phyloP scores from a whole-genome alignment of 2,888 invertebrate species.

The Rotaria sp. region DNA sequence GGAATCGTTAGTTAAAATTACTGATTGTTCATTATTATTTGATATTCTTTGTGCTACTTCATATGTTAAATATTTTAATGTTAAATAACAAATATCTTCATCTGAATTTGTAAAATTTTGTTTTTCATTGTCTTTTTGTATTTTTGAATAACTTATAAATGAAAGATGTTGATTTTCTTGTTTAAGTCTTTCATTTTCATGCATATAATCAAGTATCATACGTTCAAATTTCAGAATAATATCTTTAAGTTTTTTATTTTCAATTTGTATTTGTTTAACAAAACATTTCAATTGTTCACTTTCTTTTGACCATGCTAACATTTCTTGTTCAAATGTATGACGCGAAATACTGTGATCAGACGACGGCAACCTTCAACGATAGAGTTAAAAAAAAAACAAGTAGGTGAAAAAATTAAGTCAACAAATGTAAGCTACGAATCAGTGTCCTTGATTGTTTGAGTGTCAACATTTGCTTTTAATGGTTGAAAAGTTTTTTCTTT shows the following conservation, averaged over 20 bases:
- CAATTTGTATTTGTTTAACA: conserved; percentile 4
- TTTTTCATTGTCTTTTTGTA: no score
- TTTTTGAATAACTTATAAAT: no score
- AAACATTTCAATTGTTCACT: neutral
- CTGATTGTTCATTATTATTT: neutral
- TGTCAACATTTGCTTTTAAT: neutral
- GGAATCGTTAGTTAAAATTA: neutral
- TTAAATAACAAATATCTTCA: neutral
- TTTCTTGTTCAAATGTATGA: conserved; percentile 8
- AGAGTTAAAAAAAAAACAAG: neutral
- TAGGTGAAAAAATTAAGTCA: neutral
- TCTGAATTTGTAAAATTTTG: neutral
- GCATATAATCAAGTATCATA: neutral
- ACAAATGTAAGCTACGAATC: neutral
- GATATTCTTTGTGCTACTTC: neutral
- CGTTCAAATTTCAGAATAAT: neutral
- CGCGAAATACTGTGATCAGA: neutral
- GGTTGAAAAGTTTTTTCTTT: neutral
- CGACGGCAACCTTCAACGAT: neutral
- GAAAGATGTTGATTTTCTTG: neutral
- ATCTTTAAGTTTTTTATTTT: conserved; percentile 17
- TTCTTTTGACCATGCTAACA: conserved; percentile 8
- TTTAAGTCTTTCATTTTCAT: conserved; percentile 16
- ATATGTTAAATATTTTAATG: neutral
- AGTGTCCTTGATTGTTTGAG: neutral